Conservation (phyloP, 2,113 vertebrate genomes). For the Prochilodus magdalenae region DNA sequence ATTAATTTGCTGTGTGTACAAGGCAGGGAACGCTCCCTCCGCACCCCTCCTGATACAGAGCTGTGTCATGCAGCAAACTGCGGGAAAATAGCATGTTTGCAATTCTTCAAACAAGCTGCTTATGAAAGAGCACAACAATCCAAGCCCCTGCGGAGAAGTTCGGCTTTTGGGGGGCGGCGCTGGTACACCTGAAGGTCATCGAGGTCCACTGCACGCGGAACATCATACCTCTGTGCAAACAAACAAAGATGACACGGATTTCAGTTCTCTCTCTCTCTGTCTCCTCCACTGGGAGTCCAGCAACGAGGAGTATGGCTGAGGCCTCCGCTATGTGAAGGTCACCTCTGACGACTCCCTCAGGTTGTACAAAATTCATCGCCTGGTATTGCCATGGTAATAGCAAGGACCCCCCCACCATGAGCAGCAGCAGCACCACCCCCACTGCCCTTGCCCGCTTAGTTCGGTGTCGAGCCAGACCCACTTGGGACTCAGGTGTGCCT, state of each 20-base stretch:
- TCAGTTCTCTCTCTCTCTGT: constrained; percentile 12
- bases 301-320: constrained; percentile 58
- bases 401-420: constrained; percentile 51
- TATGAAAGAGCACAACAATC: constrained; percentile 43
- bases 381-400: constrained; percentile 73
- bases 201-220: constrained; percentile 64
- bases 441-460: constrained; percentile 1
- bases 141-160: constrained; percentile 56
- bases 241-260: constrained; percentile 69
- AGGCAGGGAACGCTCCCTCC: background rate
- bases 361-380: constrained; percentile 80
- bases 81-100: constrained; percentile 27
- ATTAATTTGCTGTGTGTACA: constrained; percentile 26
- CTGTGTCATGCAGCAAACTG: constrained; percentile 9
- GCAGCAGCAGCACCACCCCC: background rate
- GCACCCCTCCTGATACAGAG: background rate
- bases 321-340: constrained; percentile 71
- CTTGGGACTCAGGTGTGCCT: constrained; percentile 77
- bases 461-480: constrained; percentile 70
- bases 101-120: constrained; percentile 51
- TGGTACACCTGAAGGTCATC: constrained; percentile 65
- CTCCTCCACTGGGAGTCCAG: constrained; percentile 63
- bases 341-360: constrained; percentile 70
- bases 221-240: constrained; percentile 61
- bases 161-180: background rate